Conservation (phyloP, 2,113 vertebrate genomes). For the Callionymus lyra region DNA sequence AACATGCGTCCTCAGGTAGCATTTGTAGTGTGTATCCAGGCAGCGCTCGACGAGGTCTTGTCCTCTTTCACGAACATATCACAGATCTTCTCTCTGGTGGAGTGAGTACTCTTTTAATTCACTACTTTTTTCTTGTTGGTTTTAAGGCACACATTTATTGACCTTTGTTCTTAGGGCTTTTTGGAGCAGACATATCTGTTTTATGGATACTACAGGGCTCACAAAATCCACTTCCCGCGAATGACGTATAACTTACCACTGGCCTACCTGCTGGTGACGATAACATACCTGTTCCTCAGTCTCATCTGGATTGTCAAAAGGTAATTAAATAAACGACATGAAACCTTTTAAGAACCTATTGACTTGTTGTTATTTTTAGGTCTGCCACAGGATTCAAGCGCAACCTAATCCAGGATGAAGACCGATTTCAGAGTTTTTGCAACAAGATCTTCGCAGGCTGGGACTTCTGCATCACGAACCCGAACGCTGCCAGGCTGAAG, state of each 20-base stretch:
- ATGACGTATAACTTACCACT: slow-evolving; percentile 77
- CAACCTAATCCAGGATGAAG: slow-evolving; percentile 75
- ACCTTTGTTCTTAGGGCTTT: slow-evolving; percentile 72
- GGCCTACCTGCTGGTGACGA: slow-evolving; percentile 80
- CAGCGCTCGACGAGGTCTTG: slow-evolving; percentile 64
- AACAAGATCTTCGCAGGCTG: slow-evolving; percentile 95
- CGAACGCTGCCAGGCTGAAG: slow-evolving; percentile 69
- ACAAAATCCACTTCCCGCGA: slow-evolving; percentile 54
- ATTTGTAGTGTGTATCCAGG: slow-evolving; percentile 68
- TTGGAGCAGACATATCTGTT: slow-evolving; percentile 89
- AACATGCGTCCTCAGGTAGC: slow-evolving; percentile 51
- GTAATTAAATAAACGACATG: slow-evolving; percentile 41
- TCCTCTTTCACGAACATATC: slow-evolving; percentile 79
- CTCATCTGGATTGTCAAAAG: slow-evolving; percentile 89
- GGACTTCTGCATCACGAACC: slow-evolving; percentile 91
- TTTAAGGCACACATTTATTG: background rate
- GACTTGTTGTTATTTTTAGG: slow-evolving; percentile 50
- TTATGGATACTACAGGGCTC: slow-evolving; percentile 83
- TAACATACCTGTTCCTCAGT: slow-evolving; percentile 80
- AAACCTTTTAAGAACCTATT: background rate
- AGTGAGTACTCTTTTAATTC: slow-evolving; percentile 62
- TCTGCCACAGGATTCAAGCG: slow-evolving; percentile 82
- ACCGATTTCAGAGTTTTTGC: slow-evolving; percentile 91
- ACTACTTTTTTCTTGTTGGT: background rate
- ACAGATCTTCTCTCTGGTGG: slow-evolving; percentile 83